These are phyloP conservation scores for Zaprionus lineosus DNA, from an alignment of 2,888 invertebrate genomes.

Conservation along the genomic window DNA sequence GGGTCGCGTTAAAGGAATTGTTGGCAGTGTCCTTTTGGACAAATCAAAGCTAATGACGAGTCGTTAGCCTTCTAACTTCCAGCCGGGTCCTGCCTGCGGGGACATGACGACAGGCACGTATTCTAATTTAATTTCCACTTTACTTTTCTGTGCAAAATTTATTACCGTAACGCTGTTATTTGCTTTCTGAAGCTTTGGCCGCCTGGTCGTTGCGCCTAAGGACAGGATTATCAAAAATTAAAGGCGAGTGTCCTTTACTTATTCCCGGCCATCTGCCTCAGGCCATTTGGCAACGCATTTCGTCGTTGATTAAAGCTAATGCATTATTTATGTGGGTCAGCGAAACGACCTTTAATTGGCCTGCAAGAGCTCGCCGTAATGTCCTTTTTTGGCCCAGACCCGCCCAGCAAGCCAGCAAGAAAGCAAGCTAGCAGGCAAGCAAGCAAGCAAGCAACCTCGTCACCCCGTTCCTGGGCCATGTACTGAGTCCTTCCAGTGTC, in stretches of 20 bases:
- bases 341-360: conserved; percentile 71
- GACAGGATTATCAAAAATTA: conserved; percentile 54
- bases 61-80: conserved; percentile 43
- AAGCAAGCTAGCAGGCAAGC: no score
- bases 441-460: no score
- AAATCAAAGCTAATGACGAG: conserved; percentile 53
- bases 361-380: conserved; percentile 56
- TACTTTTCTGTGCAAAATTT: conserved; percentile 31
- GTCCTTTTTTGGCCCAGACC: no score
- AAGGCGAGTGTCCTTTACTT: conserved; percentile 29
- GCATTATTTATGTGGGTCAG: conserved; percentile 74
- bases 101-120: conserved; percentile 32
- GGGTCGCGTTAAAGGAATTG: conserved; percentile 12
- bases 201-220: conserved; percentile 25
- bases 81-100: conserved; percentile 1
- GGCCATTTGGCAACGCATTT: conserved; percentile 64
- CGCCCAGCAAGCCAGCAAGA: no score
- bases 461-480: no score
- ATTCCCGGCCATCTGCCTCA: conserved; percentile 29
- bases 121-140: conserved; percentile 36
- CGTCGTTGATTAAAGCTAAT: conserved; percentile 70
- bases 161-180: conserved; percentile 21
- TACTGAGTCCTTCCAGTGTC: conserved; percentile 12
- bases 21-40: conserved; percentile 28
- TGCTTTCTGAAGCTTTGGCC: conserved; percentile 19